Base-by-base conservation (phyloP, 2,797 vertebrate species). In the Parotocinclus haroldoi region DNA sequence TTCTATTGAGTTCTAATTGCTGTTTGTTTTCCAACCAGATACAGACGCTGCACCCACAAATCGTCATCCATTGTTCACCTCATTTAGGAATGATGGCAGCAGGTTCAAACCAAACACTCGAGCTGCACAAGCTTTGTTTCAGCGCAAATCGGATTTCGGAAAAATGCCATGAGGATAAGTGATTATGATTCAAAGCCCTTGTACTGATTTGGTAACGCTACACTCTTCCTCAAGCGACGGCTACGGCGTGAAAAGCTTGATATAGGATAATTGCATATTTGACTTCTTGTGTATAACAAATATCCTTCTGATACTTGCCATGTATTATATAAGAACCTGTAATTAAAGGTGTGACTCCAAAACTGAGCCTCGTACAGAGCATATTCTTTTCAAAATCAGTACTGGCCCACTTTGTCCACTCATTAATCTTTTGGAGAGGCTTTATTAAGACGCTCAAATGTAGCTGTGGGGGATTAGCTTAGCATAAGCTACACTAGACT, bases 11-110 rank as follows among this genome's bases (percentile, higher is more conserved):
- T 52, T 51, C 68, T 71, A 72, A 70, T 71, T 67, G 18, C 55
- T 45, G 66, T 70, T 69, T 76, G 74, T 74, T 66, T 64, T 67
- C 68, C 61, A 63, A 64, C 53, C 65, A 57, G 63, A 71, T 50
- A 37, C 58, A 59, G 12, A 39, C 42, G 46, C 55, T 38, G n/a
- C 45, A 10, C 63, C 58, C 37, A 13, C 51, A 74, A 54, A 69
- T 72, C 69, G 49, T 51, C 64, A 66, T 56, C 45, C 16, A 63
- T 66, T 55, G 58, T 57, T 53, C 68, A 55, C 39, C 40, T 76
- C 16, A 64, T 74, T 76, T 60, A 67, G 58, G 50, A 27, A 13
- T 45, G 65, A 68, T 46, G 73, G 54, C 59, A 68, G 51, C 58
- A 60, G 74, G 66, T 63, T 57, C 14, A 70, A 69, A 57, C 37